phyloP scores from a whole-genome alignment of 2,113 vertebrate species.

The Equus przewalskii region DNA sequence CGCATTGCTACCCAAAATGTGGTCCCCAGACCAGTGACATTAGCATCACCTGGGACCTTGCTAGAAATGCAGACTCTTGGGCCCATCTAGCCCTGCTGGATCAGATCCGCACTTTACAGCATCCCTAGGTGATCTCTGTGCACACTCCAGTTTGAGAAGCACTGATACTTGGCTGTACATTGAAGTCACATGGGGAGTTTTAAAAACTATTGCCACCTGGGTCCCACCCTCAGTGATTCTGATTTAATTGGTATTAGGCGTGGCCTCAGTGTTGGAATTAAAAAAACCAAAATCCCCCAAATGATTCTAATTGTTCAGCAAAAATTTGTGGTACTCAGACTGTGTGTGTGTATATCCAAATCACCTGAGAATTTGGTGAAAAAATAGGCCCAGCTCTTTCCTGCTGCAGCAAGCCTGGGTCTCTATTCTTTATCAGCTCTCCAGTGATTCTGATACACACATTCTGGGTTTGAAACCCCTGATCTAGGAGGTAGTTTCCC shows the following conservation, averaged over 20 bases:
- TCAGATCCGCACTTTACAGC: neutral
- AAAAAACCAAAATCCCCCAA: neutral
- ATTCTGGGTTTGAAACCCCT: slow-evolving; percentile 10
- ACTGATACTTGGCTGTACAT: neutral
- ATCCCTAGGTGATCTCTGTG: neutral
- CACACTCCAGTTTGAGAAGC: neutral
- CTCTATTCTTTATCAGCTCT: neutral
- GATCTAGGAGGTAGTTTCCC: neutral
- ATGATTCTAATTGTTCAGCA: neutral
- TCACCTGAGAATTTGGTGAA: neutral
- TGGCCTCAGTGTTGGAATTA: neutral
- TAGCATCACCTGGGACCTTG: neutral
- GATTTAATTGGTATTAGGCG: neutral
- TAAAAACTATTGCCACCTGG: neutral
- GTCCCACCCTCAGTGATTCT: neutral
- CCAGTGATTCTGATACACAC: neutral
- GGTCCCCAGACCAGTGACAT: neutral
- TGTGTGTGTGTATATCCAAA: neutral
- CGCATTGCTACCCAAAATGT: neutral
- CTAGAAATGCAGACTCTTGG: neutral
- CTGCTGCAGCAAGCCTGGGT: neutral
- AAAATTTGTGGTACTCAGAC: neutral
- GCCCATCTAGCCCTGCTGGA: neutral
- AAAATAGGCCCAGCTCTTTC: neutral
- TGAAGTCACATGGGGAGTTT: neutral